Base-by-base conservation (phyloP, 2,888 invertebrate species). In the Deilephila elpenor region DNA sequence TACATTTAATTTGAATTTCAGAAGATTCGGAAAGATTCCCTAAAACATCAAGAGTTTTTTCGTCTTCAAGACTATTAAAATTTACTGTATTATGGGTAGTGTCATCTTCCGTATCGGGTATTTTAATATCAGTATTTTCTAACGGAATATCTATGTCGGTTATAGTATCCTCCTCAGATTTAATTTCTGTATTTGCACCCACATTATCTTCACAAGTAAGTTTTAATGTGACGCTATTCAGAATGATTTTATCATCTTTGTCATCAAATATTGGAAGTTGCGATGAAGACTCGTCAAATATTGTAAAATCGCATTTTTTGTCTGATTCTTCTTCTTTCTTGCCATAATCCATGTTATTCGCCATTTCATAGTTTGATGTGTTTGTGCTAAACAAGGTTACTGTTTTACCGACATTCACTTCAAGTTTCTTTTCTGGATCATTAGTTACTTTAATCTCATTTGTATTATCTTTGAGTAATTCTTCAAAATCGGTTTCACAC, bases 401-500 rank as follows among this genome's bases (percentile, higher is more conserved):
- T 59, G 84, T 87, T 85, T 93, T 93, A 25, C 91, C 89, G n/a
- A 91, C 89, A 83, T 91, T 91, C 0, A 93, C 83, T 84, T 93
- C 93, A 59, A 92, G 84, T 82, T 91, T 93, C 79, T 92, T 93
- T 74, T 93, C 93, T 20, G 90, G 88, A 74, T 92, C 87, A 80
- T 92, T 93, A 20, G 87, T 89, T 20, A 93, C 82, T 88, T 95
- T 95, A 71, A 94, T 94, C 87, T 95, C 93, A 83, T 93, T 94
- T 32, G 94, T 93, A 72, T 91, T 95, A 80, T 95, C 94, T 86
- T 93, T 95, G 44, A 95, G 82, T 64, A 95, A 82, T 80, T 95
- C 95, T 83, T 95, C 95, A 82, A 94, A 95, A 83, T 95, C 95
- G 59, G 94, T 95, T 80, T 91, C 94, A 84, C 92, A 90, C 86